Conservation (phyloP, 2,113 vertebrate species). For the Apteryx owenii region DNA sequence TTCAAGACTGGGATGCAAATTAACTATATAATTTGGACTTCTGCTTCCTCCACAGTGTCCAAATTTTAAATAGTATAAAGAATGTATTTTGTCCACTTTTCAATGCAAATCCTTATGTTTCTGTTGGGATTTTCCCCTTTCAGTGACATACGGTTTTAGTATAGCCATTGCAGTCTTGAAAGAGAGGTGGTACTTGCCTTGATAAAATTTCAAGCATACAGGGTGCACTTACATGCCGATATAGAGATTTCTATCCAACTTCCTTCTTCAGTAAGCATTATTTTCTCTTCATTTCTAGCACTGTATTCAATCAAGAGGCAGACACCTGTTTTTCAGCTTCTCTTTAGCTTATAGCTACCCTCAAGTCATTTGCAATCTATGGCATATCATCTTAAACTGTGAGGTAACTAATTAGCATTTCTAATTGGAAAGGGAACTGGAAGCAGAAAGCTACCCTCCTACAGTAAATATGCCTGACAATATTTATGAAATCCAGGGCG, state of each 20-base stretch:
- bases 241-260: background rate
- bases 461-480: slow-evolving; percentile 26
- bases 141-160: background rate
- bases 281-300: background rate
- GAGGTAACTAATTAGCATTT: slow-evolving; percentile 52
- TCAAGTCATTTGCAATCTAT: slow-evolving; percentile 23
- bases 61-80: background rate
- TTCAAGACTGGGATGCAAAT: background rate
- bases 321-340: slow-evolving; percentile 28
- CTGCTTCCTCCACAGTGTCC: background rate
- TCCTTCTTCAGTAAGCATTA: background rate
- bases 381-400: background rate
- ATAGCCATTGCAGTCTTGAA: background rate
- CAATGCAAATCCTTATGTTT: background rate
- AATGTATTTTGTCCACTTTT: accelerated
- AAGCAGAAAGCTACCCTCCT: slow-evolving; percentile 29
- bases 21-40: background rate
- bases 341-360: background rate
- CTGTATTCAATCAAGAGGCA: background rate
- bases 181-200: background rate
- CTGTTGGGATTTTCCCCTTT: background rate
- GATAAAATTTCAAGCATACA: background rate
- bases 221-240: background rate
- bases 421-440: slow-evolving; percentile 4
- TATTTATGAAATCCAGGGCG: background rate